phyloP scores from a whole-genome alignment of 2,888 invertebrate genomes.

The Arrhopalites spinosus region DNA sequence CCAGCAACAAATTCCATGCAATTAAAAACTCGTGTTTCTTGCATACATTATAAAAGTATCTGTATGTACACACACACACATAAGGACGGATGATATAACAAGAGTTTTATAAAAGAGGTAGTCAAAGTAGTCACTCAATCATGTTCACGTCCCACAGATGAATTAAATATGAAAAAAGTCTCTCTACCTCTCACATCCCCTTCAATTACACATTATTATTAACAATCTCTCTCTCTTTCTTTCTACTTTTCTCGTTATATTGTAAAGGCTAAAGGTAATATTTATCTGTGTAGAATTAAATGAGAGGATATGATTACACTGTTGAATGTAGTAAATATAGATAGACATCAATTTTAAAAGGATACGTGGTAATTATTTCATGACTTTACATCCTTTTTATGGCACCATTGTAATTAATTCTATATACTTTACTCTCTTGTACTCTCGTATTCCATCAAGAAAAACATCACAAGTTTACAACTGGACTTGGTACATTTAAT shows the following conservation, averaged over 20 bases:
- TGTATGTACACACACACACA: too few relatives aligned
- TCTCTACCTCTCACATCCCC: neutral
- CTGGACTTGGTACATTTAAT: too few relatives aligned
- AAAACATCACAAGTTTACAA: too few relatives aligned
- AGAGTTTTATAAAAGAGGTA: neutral
- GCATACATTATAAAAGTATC: too few relatives aligned
- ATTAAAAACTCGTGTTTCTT: too few relatives aligned
- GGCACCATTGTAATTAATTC: conserved; percentile 14
- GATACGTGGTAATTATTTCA: conserved; percentile 24
- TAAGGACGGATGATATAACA: too few relatives aligned
- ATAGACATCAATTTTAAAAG: conserved; percentile 1
- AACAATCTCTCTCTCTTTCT: too few relatives aligned
- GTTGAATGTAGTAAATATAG: conserved; percentile 5
- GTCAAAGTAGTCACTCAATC: neutral
- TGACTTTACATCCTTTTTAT: conserved; percentile 20
- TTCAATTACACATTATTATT: conserved; percentile 16
- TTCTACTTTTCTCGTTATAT: too few relatives aligned
- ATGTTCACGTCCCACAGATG: neutral
- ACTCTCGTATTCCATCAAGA: neutral
- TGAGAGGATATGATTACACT: conserved; percentile 19
- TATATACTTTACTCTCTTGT: neutral
- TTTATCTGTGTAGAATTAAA: neutral
- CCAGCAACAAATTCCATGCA: too few relatives aligned
- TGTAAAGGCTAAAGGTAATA: too few relatives aligned
- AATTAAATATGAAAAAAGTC: neutral